These are phyloP conservation scores for Apteryx owenii DNA, from an alignment of 2,113 vertebrate species.

Conservation along the genomic window DNA sequence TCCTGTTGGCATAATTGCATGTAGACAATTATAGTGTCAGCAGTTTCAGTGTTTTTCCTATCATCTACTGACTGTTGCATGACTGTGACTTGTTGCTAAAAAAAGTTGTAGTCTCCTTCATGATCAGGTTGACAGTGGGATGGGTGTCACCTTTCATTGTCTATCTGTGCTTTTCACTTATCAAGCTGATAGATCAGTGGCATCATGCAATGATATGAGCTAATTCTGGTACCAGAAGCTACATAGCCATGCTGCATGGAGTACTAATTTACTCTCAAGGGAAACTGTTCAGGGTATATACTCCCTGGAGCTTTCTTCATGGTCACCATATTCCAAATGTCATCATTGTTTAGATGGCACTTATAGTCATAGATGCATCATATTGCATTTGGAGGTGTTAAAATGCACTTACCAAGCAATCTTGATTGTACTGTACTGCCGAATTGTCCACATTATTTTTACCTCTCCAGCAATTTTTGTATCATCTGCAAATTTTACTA, in stretches of 20 bases:
- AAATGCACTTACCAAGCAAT: background rate
- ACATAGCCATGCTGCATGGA: background rate
- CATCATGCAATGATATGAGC: background rate
- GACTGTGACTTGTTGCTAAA: background rate
- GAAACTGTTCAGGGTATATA: background rate
- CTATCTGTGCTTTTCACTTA: background rate
- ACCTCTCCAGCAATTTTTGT: background rate
- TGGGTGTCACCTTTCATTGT: background rate
- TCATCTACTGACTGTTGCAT: background rate
- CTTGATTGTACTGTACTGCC: background rate
- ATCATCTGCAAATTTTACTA: background rate
- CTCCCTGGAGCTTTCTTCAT: background rate
- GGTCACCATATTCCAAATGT: background rate
- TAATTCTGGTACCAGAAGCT: background rate
- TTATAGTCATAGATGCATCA: background rate
- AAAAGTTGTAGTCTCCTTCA: background rate
- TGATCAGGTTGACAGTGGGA: background rate
- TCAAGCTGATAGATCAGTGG: background rate
- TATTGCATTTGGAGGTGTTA: background rate
- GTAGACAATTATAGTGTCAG: background rate
- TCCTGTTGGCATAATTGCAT: background rate
- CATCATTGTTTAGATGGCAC: background rate
- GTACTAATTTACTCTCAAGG: background rate
- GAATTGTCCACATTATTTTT: background rate
- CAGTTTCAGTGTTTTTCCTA: background rate